Base-by-base conservation (phyloP, 2,888 invertebrate species). In the Nomada flava region DNA sequence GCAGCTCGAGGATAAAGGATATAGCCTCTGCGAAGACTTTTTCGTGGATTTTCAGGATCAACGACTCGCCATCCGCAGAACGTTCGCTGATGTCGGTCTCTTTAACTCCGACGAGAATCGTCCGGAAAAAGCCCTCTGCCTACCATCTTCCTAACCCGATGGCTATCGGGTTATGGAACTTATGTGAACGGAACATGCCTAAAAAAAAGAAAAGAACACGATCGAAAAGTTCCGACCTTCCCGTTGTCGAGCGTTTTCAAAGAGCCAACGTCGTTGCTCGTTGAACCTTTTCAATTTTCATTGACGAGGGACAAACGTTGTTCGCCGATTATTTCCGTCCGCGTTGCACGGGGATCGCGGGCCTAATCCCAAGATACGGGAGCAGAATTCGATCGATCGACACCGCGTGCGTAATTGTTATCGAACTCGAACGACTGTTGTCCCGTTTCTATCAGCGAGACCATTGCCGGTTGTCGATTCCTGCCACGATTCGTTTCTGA, bases 41-140 rank as follows among this genome's bases (percentile, higher is more conserved):
- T 83, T 77, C 79, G 70, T 79, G 86, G 83, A 85, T 87, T 86
- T 86, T 75, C 79, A 52, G 85, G 86, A 87, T 87, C 87, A 87
- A 76, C 80, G 84, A 75, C 42, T 74, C 44, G 67, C 78, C 73
- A 71, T 64, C 70, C 64, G 62, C 71, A 44, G 44, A 59, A 47
- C 59, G 29, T 10, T 60, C 29, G 13, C n/a, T n/a, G n/a, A n/a
- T 29, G 10, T 20, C 36, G 52, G 52, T 55, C 42, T 23, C 42
- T 18, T 23, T 55, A 68, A 68, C 68, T 42, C 68, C 42, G 53
- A 23, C 68, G 53, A 68, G 78, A 79, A 76, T 76, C 78, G n/a
- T 44, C 26, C 47, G 57, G 44, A 26, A 60, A n/a, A 60, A 60
- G 29, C 47, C 44, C 29, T n/a, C 70, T 36, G 59, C 29, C 70